phyloP scores from a whole-genome alignment of 2,797 vertebrate species.

The Acomys russatus region DNA sequence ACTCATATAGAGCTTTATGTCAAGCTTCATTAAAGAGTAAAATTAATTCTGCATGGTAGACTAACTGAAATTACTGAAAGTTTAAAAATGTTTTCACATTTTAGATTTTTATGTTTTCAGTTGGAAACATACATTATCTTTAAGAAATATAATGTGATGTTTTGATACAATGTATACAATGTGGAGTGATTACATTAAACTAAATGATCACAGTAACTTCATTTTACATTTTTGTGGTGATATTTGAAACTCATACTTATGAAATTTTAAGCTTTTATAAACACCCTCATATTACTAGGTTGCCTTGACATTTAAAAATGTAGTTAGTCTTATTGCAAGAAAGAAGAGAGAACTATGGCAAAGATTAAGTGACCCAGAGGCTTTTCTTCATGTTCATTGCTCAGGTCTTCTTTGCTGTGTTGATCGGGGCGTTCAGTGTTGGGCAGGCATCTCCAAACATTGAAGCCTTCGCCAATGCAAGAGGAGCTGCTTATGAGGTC shows the following conservation, averaged over 20 bases:
- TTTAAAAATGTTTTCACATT: not conserved
- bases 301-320: constrained; percentile 50
- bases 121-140: not conserved
- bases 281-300: not conserved
- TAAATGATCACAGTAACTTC: not conserved
- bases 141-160: not conserved
- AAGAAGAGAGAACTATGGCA: not conserved
- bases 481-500: constrained; percentile 95
- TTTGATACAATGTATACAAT: not conserved
- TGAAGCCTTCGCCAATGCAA: constrained; percentile 94
- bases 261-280: constrained; percentile 48
- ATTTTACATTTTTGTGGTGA: not conserved
- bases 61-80: constrained; percentile 23
- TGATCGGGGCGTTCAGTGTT: constrained; percentile 94
- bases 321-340: not conserved
- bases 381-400: constrained; percentile 72
- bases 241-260: constrained; percentile 7
- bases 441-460: constrained; percentile 96
- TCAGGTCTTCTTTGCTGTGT: constrained; percentile 96
- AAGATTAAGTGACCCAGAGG: not conserved
- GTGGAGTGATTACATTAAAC: not conserved
- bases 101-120: not conserved
- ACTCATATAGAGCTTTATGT: not conserved
- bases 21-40: not conserved
- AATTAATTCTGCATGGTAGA: not conserved